A percentile compares a stretch with the other conserved stretches of the same genome.
phyloP scores from a whole-genome alignment of 1,140 invertebrate species.

The Drosophila ironensis region DNA sequence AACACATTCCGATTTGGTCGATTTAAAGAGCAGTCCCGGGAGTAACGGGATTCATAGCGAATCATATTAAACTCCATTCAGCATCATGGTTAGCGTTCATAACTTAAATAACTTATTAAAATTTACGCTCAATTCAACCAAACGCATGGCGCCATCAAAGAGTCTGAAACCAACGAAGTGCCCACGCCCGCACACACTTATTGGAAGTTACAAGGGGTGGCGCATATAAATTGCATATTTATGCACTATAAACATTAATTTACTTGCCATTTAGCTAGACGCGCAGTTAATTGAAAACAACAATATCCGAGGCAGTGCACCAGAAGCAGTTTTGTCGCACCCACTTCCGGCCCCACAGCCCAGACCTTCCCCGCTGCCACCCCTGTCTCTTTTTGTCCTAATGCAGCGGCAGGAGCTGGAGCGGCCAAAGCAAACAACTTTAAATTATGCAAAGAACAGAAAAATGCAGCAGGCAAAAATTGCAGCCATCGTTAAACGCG shows the following conservation, averaged over 20 bases:
- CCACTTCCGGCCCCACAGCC: background rate
- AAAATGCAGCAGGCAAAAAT: slow-evolving; percentile 61
- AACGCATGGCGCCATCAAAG: slow-evolving; percentile 12
- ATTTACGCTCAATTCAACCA: slow-evolving; percentile 14
- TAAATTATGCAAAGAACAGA: slow-evolving; percentile 68
- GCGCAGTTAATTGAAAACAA: slow-evolving; percentile 75
- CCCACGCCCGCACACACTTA: too few relatives aligned
- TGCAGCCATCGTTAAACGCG: slow-evolving; percentile 51
- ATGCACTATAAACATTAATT: slow-evolving; percentile 77
- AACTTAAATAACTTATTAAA: slow-evolving; percentile 19
- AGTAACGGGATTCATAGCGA: background rate
- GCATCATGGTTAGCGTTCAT: background rate
- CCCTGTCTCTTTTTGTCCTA: background rate
- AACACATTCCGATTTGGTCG: slow-evolving; percentile 2
- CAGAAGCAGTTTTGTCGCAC: background rate
- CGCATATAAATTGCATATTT: slow-evolving; percentile 67
- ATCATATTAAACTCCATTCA: background rate
- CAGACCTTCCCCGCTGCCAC: background rate
- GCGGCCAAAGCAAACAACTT: slow-evolving; percentile 53
- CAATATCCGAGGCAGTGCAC: slow-evolving; percentile 38
- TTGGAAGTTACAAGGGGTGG: too few relatives aligned
- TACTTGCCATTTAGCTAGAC: slow-evolving; percentile 71
- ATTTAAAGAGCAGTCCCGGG: background rate
- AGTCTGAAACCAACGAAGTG: too few relatives aligned
- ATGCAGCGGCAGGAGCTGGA: slow-evolving; percentile 1